Evolutionary conservation across 2,113 vertebrate species (phyloP).

Genomic region (Martes martes): DNA sequence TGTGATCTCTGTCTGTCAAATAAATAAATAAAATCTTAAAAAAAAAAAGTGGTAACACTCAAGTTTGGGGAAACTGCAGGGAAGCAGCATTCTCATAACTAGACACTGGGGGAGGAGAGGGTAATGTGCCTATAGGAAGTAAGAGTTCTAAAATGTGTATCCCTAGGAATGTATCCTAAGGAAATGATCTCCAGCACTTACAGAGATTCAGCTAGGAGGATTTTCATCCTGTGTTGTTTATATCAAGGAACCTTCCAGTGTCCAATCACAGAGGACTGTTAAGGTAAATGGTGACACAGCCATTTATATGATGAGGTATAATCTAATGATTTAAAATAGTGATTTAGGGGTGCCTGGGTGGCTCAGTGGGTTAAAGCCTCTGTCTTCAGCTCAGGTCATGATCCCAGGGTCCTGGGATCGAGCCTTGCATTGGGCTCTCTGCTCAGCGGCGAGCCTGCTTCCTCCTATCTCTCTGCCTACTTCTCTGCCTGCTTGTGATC

Average conservation of each 20-base stretch:
- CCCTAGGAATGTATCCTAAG: not conserved
- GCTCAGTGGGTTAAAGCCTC: too few relatives aligned
- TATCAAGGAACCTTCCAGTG: not conserved
- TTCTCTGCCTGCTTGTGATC: too few relatives aligned
- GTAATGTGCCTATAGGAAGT: not conserved
- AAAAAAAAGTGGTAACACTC: not conserved
- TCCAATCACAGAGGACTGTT: not conserved
- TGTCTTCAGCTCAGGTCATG: too few relatives aligned
- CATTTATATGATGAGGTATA: not conserved
- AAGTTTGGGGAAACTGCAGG: not conserved
- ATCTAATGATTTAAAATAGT: not conserved
- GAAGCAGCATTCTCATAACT: not conserved
- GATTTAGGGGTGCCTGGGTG: not conserved
- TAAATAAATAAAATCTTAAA: too few relatives aligned
- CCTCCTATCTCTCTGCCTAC: too few relatives aligned
- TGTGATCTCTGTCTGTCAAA: too few relatives aligned
- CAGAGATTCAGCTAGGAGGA: not conserved
- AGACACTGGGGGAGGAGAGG: rapidly evolving
- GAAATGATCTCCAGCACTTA: not conserved
- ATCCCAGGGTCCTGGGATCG: too few relatives aligned
- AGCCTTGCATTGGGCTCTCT: too few relatives aligned
- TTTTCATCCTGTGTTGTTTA: not conserved
- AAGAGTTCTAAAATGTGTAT: not conserved
- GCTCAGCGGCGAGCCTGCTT: too few relatives aligned
- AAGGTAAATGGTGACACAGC: not conserved